phyloP scores from a whole-genome alignment of 2,113 vertebrate species.

The Notiomystis cincta region DNA sequence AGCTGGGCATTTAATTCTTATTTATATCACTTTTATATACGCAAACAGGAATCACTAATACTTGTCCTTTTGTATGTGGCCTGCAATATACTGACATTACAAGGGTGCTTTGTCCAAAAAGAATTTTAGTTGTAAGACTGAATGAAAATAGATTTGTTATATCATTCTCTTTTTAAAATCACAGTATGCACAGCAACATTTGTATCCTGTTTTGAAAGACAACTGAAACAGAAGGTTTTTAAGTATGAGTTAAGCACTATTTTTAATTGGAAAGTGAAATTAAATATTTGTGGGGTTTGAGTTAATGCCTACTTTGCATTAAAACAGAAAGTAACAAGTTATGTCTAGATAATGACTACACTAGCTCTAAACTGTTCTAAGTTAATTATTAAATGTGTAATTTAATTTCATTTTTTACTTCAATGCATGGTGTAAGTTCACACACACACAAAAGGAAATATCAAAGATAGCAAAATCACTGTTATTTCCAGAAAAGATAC shows the following conservation, averaged over 20 bases:
- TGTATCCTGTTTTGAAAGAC: not conserved
- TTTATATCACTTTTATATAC: not conserved
- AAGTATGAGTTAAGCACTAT: not conserved
- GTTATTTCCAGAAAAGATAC: not conserved
- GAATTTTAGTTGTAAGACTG: not conserved
- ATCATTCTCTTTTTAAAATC: not conserved
- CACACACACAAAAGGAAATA: not conserved
- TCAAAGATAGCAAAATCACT: not conserved
- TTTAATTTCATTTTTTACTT: too few species aligned
- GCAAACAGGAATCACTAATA: not conserved
- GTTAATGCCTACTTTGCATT: not conserved
- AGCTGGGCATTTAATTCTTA: not conserved
- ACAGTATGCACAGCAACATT: not conserved
- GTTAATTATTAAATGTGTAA: not conserved
- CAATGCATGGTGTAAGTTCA: not conserved
- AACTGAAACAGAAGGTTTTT: not conserved
- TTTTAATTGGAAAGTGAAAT: slow-evolving; percentile 35
- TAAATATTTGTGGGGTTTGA: not conserved
- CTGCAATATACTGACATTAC: not conserved
- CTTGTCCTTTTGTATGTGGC: not conserved
- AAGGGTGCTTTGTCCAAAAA: not conserved
- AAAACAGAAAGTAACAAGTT: not conserved
- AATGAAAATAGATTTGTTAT: not conserved
- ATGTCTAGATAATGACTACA: not conserved
- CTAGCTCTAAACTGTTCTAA: not conserved